Conservation (phyloP, 2,888 invertebrate genomes). For the Helicoverpa assulta region DNA sequence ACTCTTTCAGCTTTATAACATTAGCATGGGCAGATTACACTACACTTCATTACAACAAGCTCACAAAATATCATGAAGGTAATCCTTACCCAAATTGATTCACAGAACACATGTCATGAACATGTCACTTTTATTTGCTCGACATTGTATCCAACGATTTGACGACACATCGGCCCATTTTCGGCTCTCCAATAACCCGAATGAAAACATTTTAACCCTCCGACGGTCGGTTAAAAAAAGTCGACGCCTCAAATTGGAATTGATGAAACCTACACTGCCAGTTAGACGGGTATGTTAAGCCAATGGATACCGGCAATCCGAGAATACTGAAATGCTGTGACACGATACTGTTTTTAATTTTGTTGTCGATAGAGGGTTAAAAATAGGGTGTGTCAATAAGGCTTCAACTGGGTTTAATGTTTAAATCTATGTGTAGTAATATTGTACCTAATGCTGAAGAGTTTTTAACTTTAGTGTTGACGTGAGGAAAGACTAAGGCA, state of each 20-base stretch:
- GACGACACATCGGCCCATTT: conserved; percentile 17
- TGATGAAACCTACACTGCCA: conserved; percentile 36
- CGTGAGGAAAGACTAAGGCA: too few relatives aligned
- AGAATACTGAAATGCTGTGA: conserved; percentile 19
- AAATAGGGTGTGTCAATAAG: conserved; percentile 20
- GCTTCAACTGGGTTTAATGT: conserved; percentile 12
- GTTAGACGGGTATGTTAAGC: conserved; percentile 23
- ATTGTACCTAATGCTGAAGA: too few relatives aligned
- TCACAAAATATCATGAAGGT: too few relatives aligned
- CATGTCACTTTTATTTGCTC: conserved; percentile 15
- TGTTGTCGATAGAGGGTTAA: conserved; percentile 35
- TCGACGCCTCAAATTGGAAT: conserved; percentile 47
- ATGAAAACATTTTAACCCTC: conserved; percentile 43
- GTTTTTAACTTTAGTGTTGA: too few relatives aligned
- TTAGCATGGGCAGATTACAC: too few relatives aligned
- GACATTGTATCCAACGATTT: conserved; percentile 9
- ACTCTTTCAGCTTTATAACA: too few relatives aligned
- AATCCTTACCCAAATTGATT: conserved; percentile 8
- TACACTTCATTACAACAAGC: too few relatives aligned
- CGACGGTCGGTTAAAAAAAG: conserved; percentile 23
- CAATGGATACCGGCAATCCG: conserved; percentile 14
- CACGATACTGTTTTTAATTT: conserved; percentile 44
- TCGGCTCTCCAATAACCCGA: conserved; percentile 9
- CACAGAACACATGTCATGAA: conserved; percentile 8
- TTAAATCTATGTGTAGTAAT: conserved; percentile 14